Base-by-base conservation (phyloP, 2,888 invertebrate species). In the Icerya purchasi region DNA sequence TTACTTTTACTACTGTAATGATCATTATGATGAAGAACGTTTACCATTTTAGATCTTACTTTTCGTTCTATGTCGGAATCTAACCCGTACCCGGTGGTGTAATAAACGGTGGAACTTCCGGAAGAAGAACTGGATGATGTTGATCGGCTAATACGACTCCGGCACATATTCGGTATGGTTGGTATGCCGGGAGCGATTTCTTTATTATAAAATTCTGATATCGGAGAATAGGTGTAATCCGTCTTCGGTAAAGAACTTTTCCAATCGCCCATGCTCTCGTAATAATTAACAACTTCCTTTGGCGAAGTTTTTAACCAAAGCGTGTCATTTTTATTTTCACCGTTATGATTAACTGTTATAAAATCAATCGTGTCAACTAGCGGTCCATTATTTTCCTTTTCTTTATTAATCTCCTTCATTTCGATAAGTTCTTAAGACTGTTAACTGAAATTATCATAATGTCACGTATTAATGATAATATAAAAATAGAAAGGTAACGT, bases 91-190 rank as follows among this genome's bases (percentile, higher is more conserved):
- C 14, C 36, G 36, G 36, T 36, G 14, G 8, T 14, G 36, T 36
- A 36, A 5, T 8, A 5, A 14, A 5, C 5, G 36, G 5, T 8
- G 14, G 36, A 36, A 5, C 8, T 5, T 36, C 14, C 8, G 8
- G 36, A 36, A 36, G 5, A 8, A 36, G 36, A 8, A 5, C 36
- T 8, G 36, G 36, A 36, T 36, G 5, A 5, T 5, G 8, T 5
- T 36, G 14, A 59, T 20, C 51, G 52, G 25, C 56, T 61, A 22
- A 63, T 61, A 10, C 85, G 81, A 61, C 80, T 77, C 2, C 90
- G 80, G 1, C 88, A 88, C 89, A 91, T 89, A 72, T 91, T 90
- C 2, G 89, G 89, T 78, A 87, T 86, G 23, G 84, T 83, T 64
- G 87, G 77, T 60, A 86, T 78, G 1, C 67, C 66, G 22, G 68